Evolutionary conservation across 2,797 vertebrate genomes (phyloP), one percentile per base, ranked within the genome.

Genomic region (Neosilurus hyrtlii): DNA sequence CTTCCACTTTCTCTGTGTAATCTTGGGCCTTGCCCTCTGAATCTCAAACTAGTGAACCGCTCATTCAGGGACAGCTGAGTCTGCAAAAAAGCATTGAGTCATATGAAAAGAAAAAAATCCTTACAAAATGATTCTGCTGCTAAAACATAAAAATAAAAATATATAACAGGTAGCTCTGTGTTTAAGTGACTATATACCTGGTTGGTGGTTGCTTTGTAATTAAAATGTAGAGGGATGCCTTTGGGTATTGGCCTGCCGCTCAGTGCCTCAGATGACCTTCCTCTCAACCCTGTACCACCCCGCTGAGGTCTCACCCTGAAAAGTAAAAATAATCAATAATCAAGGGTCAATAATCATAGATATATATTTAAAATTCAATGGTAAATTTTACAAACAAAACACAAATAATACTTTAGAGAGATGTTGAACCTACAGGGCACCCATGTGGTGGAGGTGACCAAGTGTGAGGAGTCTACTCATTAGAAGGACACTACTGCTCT

Each of bases 61-160:
- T 95, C 94, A 72, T 95, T 92, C 86, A 96, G 88, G 5, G 92
- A 94, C 86, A 96, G 85, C 43, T 89, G 89, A 77, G 94, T 96
- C 95, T 96, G 92, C 70, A 75, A 92, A 82, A 75, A 51, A 83
- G n/a, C n/a, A n/a, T n/a, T n/a, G n/a, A n/a, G n/a, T n/a, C n/a
- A n/a, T n/a, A n/a, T n/a, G 37, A 43, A 43, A 43, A 43, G 16
- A 56, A 73, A 56, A 18, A 1, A 24, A 11, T 73, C n/a, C 11
- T 20, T 74, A 11, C 22, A 71, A 15, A 51, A 51, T 11, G 11
- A 4, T n/a, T 24, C 24, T 11, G 52, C 51, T 73, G 5, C 2
- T 20, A 18, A 66, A 16, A 35, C 8, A 66, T 66, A n/a, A n/a
- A n/a, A n/a, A n/a, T n/a, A n/a, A n/a, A n/a, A n/a, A n/a, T n/a